Evolutionary conservation across 2,113 vertebrate species (phyloP).

Genomic region (Leuciscus idus): DNA sequence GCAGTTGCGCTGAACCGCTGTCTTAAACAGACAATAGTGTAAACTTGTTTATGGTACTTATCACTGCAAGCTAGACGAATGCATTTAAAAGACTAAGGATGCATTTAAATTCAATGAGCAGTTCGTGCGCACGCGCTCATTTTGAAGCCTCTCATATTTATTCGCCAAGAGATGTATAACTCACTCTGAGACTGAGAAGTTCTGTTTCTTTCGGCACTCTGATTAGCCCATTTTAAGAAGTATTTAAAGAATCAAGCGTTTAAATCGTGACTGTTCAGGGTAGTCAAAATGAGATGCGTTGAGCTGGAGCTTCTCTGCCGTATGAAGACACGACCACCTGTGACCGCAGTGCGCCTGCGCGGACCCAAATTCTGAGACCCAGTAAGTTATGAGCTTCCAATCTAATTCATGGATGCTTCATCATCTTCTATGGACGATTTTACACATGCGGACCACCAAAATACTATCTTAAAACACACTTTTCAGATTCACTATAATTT

Average conservation of each 20-base stretch:
- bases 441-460: not conserved
- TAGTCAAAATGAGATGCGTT: not conserved
- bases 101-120: not conserved
- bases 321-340: conserved; percentile 13
- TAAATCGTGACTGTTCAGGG: not conserved
- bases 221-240: conserved; percentile 15
- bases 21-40: not conserved
- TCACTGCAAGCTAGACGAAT: not conserved
- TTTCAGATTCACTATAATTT: not conserved
- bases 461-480: not conserved
- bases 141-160: not conserved
- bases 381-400: not conserved
- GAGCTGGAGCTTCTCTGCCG: not conserved
- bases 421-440: not conserved
- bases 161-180: not conserved
- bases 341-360: conserved; percentile 11
- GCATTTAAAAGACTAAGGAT: not conserved
- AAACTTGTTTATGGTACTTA: not conserved
- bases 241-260: not conserved
- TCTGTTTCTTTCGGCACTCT: conserved; percentile 13
- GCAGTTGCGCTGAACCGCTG: not conserved
- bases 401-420: not conserved
- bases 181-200: conserved; percentile 20
- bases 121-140: not conserved
- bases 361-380: not conserved